A percentile compares a stretch with the other conserved stretches of the same genome.
phyloP scores from a whole-genome alignment of 2,113 vertebrate genomes.

The Puffinus mauretanicus region DNA sequence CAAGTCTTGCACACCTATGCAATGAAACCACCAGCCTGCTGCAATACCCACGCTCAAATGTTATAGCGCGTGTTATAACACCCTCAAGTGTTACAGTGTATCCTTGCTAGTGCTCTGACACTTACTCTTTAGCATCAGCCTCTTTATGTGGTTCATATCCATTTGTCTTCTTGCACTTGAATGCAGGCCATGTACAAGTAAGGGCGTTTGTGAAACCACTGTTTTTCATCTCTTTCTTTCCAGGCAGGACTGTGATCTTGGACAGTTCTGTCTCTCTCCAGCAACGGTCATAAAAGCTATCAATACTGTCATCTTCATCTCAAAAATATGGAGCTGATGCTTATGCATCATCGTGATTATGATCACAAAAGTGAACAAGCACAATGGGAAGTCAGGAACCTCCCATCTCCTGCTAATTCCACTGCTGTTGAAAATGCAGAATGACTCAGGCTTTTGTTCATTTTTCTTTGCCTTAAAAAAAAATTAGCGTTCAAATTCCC shows the following conservation, averaged over 20 bases:
- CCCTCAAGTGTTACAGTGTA: background rate
- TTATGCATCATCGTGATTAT: background rate
- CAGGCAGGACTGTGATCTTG: background rate
- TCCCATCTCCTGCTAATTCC: background rate
- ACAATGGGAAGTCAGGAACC: background rate
- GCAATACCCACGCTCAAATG: background rate
- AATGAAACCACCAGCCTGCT: background rate
- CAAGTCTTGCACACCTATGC: background rate
- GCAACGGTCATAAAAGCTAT: background rate
- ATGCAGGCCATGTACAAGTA: background rate
- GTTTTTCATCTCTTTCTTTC: background rate
- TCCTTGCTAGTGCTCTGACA: background rate
- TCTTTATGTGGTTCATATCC: background rate
- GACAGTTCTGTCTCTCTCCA: background rate
- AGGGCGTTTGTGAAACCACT: background rate
- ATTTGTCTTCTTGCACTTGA: background rate
- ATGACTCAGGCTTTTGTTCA: background rate
- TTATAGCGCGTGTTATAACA: background rate
- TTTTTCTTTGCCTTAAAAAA: background rate
- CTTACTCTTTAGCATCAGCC: background rate
- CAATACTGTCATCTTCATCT: background rate
- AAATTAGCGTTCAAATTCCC: background rate
- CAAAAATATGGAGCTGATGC: background rate
- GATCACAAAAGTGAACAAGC: background rate
- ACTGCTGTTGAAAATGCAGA: background rate